A percentile compares a stretch with the other conserved stretches of the same genome.
Conservation (phyloP, 1,140 invertebrate genomes). For the Bombus waltoni region DNA sequence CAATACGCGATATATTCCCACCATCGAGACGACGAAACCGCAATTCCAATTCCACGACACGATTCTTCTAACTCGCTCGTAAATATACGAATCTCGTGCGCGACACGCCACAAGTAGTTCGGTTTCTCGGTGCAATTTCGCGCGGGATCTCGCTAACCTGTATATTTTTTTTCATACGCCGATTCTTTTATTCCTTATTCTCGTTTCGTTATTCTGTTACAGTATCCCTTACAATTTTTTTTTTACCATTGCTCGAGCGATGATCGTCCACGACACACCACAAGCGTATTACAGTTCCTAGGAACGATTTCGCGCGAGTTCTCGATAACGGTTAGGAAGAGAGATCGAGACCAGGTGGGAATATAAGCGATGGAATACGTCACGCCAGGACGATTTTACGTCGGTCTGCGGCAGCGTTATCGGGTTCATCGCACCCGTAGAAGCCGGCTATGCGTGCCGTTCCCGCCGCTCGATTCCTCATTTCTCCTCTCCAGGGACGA, state of each 20-base stretch:
- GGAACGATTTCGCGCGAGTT: background rate
- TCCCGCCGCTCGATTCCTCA: slow-evolving; percentile 32
- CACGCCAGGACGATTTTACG: slow-evolving; percentile 35
- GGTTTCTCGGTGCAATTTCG: background rate
- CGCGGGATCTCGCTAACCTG: too few species aligned
- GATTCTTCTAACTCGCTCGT: background rate
- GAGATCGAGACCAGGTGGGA: background rate
- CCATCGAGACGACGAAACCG: background rate
- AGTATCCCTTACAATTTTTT: too few species aligned
- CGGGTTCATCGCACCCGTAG: slow-evolving; percentile 43
- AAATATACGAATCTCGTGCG: background rate
- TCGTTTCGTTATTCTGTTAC: too few species aligned
- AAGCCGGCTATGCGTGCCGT: slow-evolving; percentile 29
- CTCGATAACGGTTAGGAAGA: background rate
- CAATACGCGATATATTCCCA: background rate
- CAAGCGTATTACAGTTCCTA: background rate
- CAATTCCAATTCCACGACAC: background rate
- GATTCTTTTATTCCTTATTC: too few species aligned
- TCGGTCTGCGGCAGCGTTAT: background rate
- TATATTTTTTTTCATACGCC: too few species aligned
- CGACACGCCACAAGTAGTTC: background rate
- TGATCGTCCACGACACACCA: too few species aligned
- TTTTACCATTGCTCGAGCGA: too few species aligned
- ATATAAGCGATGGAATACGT: slow-evolving; percentile 6
- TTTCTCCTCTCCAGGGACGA: slow-evolving; percentile 35